phyloP scores from a whole-genome alignment of 2,888 invertebrate species.

The Crossocerus cetratus region DNA sequence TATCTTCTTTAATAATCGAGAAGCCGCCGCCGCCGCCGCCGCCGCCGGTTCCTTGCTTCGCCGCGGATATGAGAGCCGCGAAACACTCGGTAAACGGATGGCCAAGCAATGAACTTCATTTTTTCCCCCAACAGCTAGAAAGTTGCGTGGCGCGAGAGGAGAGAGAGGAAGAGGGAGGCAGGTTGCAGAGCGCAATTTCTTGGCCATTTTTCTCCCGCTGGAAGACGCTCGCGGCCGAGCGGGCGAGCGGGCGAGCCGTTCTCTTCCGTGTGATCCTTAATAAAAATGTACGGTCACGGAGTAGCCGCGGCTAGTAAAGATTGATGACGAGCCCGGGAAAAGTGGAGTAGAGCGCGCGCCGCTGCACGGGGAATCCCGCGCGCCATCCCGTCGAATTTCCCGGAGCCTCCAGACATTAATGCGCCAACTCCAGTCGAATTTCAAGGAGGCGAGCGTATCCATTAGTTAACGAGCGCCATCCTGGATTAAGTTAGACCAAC shows the following conservation, averaged over 20 bases:
- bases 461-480: conserved; percentile 27
- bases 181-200: not conserved
- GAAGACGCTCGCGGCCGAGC: conserved; percentile 6
- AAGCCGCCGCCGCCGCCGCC: not conserved
- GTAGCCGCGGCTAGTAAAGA: conserved; percentile 36
- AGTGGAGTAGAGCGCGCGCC: not conserved
- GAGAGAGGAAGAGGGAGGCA: not conserved
- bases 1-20: not conserved
- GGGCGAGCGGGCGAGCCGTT: too few relatives aligned
- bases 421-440: not conserved
- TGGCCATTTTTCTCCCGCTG: conserved; percentile 29
- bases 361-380: conserved; percentile 15
- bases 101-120: not conserved
- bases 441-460: not conserved
- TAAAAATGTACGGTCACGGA: conserved; percentile 51
- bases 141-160: too few relatives aligned
- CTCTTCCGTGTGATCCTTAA: conserved; percentile 34
- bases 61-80: not conserved
- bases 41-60: not conserved
- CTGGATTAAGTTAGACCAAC: not conserved
- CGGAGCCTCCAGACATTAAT: conserved; percentile 25
- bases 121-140: not conserved
- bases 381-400: conserved; percentile 32
- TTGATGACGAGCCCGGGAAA: conserved; percentile 25
- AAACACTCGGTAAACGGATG: not conserved